Evolutionary conservation across 2,797 vertebrate species (phyloP).

Genomic region (Streptopelia turtur): DNA sequence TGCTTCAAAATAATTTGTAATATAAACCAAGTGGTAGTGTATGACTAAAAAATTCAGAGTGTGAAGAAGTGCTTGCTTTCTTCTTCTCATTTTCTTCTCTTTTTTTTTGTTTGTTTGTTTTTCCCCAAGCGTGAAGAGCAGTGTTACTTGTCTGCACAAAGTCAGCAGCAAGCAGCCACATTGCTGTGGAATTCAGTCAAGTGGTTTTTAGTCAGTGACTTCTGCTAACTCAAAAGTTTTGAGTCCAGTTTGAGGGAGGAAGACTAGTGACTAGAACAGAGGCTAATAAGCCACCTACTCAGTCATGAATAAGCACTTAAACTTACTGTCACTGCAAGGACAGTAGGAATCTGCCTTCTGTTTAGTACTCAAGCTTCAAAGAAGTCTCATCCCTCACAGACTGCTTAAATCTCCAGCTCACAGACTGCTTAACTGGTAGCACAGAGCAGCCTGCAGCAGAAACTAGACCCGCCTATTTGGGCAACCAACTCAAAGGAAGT

Average conservation of each 20-base stretch:
- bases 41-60: background rate
- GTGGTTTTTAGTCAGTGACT: background rate
- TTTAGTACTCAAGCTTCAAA: background rate
- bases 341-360: background rate
- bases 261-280: background rate
- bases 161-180: background rate
- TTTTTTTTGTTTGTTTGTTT: background rate
- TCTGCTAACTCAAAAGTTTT: background rate
- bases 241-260: background rate
- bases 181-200: background rate
- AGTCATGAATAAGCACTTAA: background rate
- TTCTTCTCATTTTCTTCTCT: background rate
- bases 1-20: background rate
- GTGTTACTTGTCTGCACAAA: background rate
- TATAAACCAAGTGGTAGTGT: background rate
- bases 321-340: background rate
- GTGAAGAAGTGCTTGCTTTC: background rate
- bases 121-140: background rate
- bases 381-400: background rate
- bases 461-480: background rate
- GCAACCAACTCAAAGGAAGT: background rate
- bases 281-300: background rate
- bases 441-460: background rate
- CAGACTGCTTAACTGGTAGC: background rate
- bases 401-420: background rate